Evolutionary conservation across 1,140 invertebrate genomes (phyloP).

Genomic region (Rhopalosiphum maidis): DNA sequence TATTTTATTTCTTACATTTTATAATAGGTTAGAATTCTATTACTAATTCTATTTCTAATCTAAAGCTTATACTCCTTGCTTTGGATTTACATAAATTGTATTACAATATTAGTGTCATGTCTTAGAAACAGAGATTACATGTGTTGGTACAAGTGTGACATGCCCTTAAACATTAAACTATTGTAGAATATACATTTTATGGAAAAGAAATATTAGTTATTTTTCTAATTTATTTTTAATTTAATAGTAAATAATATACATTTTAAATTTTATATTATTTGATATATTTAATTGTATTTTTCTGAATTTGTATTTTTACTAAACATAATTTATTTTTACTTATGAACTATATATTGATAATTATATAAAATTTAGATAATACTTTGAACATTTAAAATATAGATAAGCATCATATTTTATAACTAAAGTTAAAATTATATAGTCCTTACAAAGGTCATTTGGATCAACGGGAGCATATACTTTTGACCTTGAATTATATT

Average conservation of each 20-base stretch:
- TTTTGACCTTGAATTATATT: constrained; percentile 48
- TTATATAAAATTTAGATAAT: not conserved
- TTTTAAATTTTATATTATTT: not conserved
- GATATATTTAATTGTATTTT: not conserved
- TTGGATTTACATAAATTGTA: not conserved
- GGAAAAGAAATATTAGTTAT: not conserved
- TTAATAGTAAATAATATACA: not conserved
- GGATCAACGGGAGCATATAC: constrained; percentile 9
- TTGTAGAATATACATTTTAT: not conserved
- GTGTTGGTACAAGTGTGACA: not conserved
- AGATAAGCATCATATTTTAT: constrained; percentile 61
- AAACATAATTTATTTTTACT: not conserved
- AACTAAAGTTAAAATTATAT: not conserved
- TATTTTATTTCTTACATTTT: not conserved
- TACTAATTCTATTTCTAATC: not conserved
- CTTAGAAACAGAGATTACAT: not conserved
- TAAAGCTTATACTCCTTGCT: not conserved
- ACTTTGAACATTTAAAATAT: not conserved
- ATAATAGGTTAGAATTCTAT: not conserved
- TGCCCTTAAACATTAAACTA: not conserved
- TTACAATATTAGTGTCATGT: not conserved
- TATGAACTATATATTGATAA: not conserved
- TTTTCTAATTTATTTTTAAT: not conserved
- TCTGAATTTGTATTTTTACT: not conserved
- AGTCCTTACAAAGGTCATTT: constrained; percentile 40